Conservation (phyloP, 2,113 vertebrate genomes). For the Ibidorhyncha struthersii region DNA sequence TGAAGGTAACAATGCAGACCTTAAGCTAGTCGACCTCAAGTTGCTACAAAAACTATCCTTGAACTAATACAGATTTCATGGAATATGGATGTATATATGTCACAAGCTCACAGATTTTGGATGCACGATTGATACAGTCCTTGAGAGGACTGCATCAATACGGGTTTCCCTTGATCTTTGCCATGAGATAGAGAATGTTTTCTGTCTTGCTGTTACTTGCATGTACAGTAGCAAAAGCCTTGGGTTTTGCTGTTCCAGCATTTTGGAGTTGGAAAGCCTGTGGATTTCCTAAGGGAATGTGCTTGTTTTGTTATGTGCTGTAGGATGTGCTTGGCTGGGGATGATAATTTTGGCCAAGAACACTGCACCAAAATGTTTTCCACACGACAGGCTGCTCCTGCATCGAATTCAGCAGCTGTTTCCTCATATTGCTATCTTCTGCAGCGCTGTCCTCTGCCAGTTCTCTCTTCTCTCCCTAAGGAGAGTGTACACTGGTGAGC, state of each 20-base stretch:
- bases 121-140: background rate
- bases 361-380: conserved; percentile 38
- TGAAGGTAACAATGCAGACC: background rate
- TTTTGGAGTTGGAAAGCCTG: background rate
- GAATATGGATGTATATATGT: background rate
- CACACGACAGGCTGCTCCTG: background rate
- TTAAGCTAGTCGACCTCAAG: background rate
- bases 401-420: conserved; percentile 42
- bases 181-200: background rate
- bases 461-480: conserved; percentile 10
- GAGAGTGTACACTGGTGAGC: conserved; percentile 16
- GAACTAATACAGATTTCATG: background rate
- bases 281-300: background rate
- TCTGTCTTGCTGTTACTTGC: background rate
- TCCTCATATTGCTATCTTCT: conserved; percentile 13
- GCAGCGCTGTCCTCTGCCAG: conserved; percentile 16
- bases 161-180: background rate
- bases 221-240: background rate
- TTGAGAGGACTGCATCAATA: background rate
- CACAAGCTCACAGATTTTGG: background rate
- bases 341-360: conserved; percentile 12
- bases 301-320: background rate
- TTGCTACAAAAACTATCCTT: background rate
- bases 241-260: background rate
- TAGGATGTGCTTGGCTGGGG: background rate